Base-by-base conservation (phyloP, 92 coral and sea anemone species). In the Plumapathes pennacea region DNA sequence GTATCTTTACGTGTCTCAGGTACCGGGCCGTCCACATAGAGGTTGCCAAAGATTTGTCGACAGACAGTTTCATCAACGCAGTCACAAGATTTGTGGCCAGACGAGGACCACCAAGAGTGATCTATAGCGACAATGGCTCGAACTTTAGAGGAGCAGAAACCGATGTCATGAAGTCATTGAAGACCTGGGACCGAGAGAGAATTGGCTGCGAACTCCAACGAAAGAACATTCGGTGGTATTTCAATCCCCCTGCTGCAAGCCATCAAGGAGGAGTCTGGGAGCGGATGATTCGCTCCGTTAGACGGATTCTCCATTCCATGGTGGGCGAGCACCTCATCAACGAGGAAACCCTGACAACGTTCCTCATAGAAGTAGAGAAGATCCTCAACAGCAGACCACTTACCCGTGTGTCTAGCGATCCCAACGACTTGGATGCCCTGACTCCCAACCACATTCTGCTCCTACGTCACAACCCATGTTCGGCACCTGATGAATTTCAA, bases 251-350 rank as follows among this genome's bases (percentile, higher is more conserved):
- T 11, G 66, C 68, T 14, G 82, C 83, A 17, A 76, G 83, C 38
- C 82, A 74, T 36, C 82, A 65, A 54, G 82, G 82, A 50, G 74
- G 82, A 33, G 74, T 74, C 14, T 60, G 45, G 78, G 78, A 71
- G 55, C 71, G 72, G 24, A 26, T 62, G 31, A 72, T 72, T 62
- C 80, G 63, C 41, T 72, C 80, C 41, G 33, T 72, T 59, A 48
- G 70, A 38, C 50, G 71, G 31, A 71, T 71, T 27, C 64, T 72
- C 12, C 60, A 62, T 32, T 54, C 72, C 32, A 62, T 62, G 72
- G 45, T 62, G 25, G 57, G 72, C 41, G 72, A 73, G 36, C 81
- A 50, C 32, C 62, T 62, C 36, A 47, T 73, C 42, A 65, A 73
- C 22, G 72, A 73, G 18, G 43, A 73, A 22, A 63, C 57, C 41